Evolutionary conservation across 2,797 vertebrate species (phyloP).

Genomic region (Rhincodon typus): DNA sequence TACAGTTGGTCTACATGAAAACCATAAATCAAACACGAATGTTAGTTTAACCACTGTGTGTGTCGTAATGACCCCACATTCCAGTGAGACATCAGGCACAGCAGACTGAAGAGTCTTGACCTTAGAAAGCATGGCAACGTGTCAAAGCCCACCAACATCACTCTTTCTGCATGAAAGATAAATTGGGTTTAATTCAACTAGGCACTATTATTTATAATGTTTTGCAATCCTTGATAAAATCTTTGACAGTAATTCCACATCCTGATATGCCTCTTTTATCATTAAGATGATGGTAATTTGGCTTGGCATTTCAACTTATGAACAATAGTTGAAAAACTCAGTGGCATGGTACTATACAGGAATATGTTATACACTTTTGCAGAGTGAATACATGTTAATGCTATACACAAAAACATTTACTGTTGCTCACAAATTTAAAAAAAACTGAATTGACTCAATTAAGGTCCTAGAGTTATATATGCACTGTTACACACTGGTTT

Average conservation of each 20-base stretch:
- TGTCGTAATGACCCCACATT: not conserved
- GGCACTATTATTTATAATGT: not conserved
- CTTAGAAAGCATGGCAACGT: not conserved
- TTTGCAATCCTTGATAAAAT: not conserved
- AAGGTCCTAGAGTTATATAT: not conserved
- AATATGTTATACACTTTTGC: not conserved
- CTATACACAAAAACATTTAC: not conserved
- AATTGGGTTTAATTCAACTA: not conserved
- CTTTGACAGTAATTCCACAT: not conserved
- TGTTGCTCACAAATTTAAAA: not conserved
- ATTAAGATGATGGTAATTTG: slow-evolving; percentile 5
- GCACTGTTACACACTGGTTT: not conserved
- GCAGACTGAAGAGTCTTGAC: not conserved
- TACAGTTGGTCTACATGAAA: not conserved
- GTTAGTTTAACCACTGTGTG: not conserved
- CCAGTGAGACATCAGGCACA: not conserved
- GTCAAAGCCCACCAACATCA: not conserved
- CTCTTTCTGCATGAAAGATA: slow-evolving; percentile 7
- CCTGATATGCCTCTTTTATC: slow-evolving; percentile 16
- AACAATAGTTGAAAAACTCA: not conserved
- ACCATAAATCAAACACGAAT: not conserved
- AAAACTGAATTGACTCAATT: not conserved
- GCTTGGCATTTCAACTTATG: not conserved
- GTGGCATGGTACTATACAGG: not conserved
- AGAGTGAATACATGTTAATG: not conserved